These are phyloP conservation scores for Amphiprion percula DNA, from an alignment of 2,113 vertebrate species.

Conservation along the genomic window DNA sequence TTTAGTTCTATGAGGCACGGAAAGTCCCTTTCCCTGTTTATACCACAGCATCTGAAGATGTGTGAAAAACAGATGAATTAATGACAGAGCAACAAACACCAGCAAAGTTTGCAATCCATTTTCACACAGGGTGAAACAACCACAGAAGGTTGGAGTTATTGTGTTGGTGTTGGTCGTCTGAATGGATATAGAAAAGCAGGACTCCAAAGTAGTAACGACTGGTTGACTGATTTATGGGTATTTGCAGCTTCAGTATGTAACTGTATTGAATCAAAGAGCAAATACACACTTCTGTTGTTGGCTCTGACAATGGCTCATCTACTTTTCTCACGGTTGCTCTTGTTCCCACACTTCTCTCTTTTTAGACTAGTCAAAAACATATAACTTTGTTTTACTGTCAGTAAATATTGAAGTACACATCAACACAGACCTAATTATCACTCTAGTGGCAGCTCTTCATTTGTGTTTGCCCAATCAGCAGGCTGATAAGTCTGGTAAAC, in stretches of 20 bases:
- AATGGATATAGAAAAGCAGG: neutral
- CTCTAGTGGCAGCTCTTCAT: too few relatives aligned
- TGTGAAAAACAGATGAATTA: neutral
- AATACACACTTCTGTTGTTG: neutral
- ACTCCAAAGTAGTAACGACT: neutral
- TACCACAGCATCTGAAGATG: neutral
- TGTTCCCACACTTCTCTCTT: too few relatives aligned
- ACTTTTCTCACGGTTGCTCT: neutral
- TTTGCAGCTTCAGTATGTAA: neutral
- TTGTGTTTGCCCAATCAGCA: too few relatives aligned
- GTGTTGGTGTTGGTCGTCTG: neutral
- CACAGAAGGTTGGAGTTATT: neutral
- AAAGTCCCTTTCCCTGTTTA: slow-evolving; percentile 13
- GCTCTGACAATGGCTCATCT: neutral
- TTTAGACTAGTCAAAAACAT: too few relatives aligned
- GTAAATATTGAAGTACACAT: too few relatives aligned
- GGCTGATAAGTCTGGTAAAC: too few relatives aligned
- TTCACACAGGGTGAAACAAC: neutral
- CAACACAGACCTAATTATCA: too few relatives aligned
- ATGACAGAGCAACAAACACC: slow-evolving; percentile 5
- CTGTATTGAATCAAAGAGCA: neutral
- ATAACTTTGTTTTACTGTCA: too few relatives aligned
- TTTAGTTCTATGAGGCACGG: neutral
- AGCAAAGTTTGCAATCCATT: neutral
- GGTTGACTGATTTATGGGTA: neutral